phyloP scores from a whole-genome alignment of 2,888 invertebrate genomes.

The Nasonovia ribisnigri region DNA sequence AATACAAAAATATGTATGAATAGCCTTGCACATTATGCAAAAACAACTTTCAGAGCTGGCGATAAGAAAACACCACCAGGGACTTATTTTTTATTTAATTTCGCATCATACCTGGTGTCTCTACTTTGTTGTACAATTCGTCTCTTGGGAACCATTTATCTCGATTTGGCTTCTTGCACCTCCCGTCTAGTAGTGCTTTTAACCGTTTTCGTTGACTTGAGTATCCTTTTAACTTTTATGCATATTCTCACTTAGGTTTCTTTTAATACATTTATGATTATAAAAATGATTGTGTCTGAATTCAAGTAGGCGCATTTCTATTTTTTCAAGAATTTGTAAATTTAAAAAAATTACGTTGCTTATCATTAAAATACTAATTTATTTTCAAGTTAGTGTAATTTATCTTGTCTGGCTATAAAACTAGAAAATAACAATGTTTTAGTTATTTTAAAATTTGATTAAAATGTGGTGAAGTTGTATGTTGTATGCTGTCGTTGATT shows the following conservation, averaged over 20 bases:
- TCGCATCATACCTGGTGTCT: constrained; percentile 59
- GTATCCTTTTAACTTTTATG: constrained; percentile 59
- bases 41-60: constrained; percentile 25
- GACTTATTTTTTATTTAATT: constrained; percentile 65
- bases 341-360: neutral
- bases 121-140: constrained; percentile 45
- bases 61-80: constrained; percentile 44
- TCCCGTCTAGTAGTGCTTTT: constrained; percentile 36
- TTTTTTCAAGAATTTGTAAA: neutral
- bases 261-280: constrained; percentile 23
- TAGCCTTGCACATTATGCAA: constrained; percentile 3
- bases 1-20: constrained; percentile 42
- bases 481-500: neutral
- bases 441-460: neutral
- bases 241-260: constrained; percentile 34
- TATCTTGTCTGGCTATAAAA: neutral
- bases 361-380: neutral
- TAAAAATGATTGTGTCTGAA: constrained; percentile 11
- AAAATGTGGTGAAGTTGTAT: neutral
- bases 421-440: neutral
- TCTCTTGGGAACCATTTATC: constrained; percentile 59
- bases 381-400: neutral
- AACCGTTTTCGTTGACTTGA: constrained; percentile 48
- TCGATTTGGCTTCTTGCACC: constrained; percentile 63
- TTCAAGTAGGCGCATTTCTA: neutral